Percentiles rank a stretch among this genome's conserved stretches.
Evolutionary conservation across 2,888 invertebrate genomes (phyloP).

Genomic region (Phorcus lineatus): DNA sequence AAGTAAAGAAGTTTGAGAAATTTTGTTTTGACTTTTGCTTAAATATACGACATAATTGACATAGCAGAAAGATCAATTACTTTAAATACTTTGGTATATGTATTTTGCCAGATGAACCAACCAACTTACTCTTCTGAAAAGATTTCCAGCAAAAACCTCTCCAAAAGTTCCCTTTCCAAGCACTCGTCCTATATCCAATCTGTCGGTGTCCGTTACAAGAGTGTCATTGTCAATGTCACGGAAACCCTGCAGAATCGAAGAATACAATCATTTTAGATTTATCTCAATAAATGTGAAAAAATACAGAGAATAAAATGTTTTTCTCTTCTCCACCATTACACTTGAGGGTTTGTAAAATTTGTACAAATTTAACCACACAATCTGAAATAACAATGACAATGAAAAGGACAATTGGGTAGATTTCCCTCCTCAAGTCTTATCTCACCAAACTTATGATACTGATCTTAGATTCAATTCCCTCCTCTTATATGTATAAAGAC

Average conservation of each 20-base stretch:
- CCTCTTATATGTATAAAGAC: too few species aligned
- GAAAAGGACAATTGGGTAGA: neutral
- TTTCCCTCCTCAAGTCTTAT: neutral
- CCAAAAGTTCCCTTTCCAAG: slow-evolving; percentile 98
- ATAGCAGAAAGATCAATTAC: too few species aligned
- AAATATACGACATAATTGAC: too few species aligned
- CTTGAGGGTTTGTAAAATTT: slow-evolving; percentile 14
- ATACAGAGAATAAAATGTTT: too few species aligned
- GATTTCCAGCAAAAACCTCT: slow-evolving; percentile 84
- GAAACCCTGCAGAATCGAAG: slow-evolving; percentile 79
- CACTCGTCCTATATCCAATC: slow-evolving; percentile 82
- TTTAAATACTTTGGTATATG: too few species aligned
- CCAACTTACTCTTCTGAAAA: slow-evolving; percentile 61
- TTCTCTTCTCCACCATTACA: too few species aligned
- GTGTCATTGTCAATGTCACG: slow-evolving; percentile 89
- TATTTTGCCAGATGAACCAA: too few species aligned
- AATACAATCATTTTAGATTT: neutral
- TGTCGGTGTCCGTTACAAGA: slow-evolving; percentile 83
- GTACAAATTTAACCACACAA: neutral
- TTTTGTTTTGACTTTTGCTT: too few species aligned
- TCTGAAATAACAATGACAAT: neutral
- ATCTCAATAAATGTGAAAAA: neutral
- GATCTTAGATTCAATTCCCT: too few species aligned
- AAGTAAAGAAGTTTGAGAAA: too few species aligned
- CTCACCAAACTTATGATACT: too few species aligned